Percentiles rank a stretch among this genome's conserved stretches.
phyloP scores from a whole-genome alignment of 2,113 vertebrate species.

The Dromaius novaehollandiae region DNA sequence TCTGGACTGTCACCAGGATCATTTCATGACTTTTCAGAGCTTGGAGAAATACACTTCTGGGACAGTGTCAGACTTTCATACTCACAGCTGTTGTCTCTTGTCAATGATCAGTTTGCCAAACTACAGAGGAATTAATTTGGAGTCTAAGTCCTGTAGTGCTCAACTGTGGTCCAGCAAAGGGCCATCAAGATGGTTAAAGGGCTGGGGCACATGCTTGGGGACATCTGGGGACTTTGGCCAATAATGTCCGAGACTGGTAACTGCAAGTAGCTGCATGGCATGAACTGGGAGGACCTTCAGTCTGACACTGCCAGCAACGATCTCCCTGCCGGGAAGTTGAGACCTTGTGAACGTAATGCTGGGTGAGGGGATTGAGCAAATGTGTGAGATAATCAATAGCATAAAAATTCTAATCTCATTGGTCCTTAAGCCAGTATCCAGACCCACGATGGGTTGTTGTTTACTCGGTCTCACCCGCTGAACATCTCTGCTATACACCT shows the following conservation, averaged over 20 bases:
- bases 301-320: neutral
- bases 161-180: neutral
- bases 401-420: neutral
- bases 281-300: neutral
- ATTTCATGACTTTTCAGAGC: neutral
- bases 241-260: neutral
- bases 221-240: neutral
- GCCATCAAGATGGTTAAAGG: neutral
- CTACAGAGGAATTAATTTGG: neutral
- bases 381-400: neutral
- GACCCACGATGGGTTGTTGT: rapidly evolving
- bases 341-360: rapidly evolving
- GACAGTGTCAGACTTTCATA: neutral
- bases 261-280: rapidly evolving
- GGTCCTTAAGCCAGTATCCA: neutral
- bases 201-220: neutral
- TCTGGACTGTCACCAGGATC: neutral
- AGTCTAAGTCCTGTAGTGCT: neutral
- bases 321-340: neutral
- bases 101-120: neutral
- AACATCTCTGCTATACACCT: neutral
- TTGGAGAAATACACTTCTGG: neutral
- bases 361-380: neutral
- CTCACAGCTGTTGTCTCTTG: neutral
- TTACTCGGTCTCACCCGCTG: neutral